phyloP scores from a whole-genome alignment of 2,797 vertebrate species.

The Ctenosaura bakeri region DNA sequence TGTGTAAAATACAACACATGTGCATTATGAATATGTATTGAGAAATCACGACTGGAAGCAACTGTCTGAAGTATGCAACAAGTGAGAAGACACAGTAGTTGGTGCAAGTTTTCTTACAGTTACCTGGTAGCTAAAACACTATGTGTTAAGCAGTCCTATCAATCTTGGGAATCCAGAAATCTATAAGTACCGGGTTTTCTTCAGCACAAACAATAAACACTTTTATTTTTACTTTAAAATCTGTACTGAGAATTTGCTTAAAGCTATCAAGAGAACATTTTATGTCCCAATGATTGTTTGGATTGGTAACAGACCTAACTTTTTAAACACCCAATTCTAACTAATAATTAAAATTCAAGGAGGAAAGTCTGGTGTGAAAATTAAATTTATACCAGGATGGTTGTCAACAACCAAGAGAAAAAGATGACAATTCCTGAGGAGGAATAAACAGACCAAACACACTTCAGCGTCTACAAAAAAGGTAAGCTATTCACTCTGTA shows the following conservation, averaged over 20 bases:
- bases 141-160: neutral
- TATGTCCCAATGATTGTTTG: neutral
- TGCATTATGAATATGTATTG: neutral
- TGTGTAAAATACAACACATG: neutral
- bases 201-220: neutral
- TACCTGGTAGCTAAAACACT: neutral
- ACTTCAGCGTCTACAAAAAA: neutral
- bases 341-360: conserved; percentile 4
- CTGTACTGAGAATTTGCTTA: neutral
- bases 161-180: conserved; percentile 14
- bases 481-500: neutral
- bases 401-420: conserved; percentile 27
- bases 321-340: conserved; percentile 8
- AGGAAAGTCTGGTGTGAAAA: neutral
- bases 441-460: neutral
- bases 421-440: neutral
- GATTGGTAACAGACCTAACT: neutral
- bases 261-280: neutral
- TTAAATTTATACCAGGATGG: conserved; percentile 54
- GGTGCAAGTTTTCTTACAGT: neutral
- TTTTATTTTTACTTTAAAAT: neutral
- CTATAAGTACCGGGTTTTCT: neutral
- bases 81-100: neutral
- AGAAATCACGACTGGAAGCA: neutral
- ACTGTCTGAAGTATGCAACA: neutral